A percentile compares a stretch with the other conserved stretches of the same genome.
These are phyloP conservation scores for Cynocephalus volans DNA, from an alignment of 2,113 vertebrate genomes.

Conservation along the genomic window DNA sequence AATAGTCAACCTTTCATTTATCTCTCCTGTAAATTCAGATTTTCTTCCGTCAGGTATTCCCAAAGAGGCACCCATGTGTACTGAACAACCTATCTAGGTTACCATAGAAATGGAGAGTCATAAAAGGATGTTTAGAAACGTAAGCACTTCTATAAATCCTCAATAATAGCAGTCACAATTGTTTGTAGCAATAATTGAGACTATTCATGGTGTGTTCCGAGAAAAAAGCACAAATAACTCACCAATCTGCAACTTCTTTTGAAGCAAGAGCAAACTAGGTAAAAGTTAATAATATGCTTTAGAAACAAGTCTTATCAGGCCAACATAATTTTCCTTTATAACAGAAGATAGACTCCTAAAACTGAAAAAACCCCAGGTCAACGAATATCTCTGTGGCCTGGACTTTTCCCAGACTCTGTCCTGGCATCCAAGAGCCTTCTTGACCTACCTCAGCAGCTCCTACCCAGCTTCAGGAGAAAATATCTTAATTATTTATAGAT, in stretches of 20 bases:
- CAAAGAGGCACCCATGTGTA: conserved; percentile 57
- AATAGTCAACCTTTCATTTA: conserved; percentile 54
- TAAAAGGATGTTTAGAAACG: conserved; percentile 76
- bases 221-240: conserved; percentile 64
- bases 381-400: neutral
- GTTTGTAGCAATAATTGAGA: conserved; percentile 61
- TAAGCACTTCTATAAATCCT: conserved; percentile 72
- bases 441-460: neutral
- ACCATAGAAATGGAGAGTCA: conserved; percentile 74
- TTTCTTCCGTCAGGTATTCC: conserved; percentile 67
- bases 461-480: neutral
- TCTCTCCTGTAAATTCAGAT: conserved; percentile 69
- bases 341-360: neutral
- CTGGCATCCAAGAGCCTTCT: neutral
- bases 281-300: conserved; percentile 38
- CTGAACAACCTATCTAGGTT: conserved; percentile 69
- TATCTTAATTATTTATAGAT: neutral
- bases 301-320: neutral
- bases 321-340: neutral
- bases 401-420: neutral
- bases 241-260: conserved; percentile 6
- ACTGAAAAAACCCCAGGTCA: neutral
- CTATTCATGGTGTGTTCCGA: conserved; percentile 43
- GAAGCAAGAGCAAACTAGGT: neutral
- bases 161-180: conserved; percentile 48